A percentile compares a stretch with the other conserved stretches of the same genome.
These are phyloP conservation scores for Drymodes brunneopygia DNA, from an alignment of 2,113 vertebrate genomes.

Conservation along the genomic window DNA sequence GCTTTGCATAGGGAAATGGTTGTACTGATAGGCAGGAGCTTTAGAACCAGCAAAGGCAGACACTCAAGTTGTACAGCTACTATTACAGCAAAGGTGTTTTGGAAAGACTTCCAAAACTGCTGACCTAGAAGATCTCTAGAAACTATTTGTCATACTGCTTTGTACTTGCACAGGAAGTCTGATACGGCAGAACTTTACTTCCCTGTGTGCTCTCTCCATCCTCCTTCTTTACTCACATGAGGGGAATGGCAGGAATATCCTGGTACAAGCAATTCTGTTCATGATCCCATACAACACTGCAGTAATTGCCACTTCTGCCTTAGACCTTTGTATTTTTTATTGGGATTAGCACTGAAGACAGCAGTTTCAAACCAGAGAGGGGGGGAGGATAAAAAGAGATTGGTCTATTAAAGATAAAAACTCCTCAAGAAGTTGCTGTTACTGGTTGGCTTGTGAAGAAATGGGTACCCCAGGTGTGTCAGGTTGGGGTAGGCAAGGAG, in stretches of 20 bases:
- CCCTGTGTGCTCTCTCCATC: neutral
- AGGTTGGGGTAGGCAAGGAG: neutral
- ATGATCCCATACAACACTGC: rapidly evolving
- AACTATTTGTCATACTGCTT: neutral
- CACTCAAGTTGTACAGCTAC: neutral
- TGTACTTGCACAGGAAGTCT: neutral
- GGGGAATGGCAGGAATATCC: neutral
- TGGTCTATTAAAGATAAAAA: neutral
- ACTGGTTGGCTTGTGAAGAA: neutral
- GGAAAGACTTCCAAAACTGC: neutral
- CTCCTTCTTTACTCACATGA: neutral
- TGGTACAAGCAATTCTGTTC: neutral
- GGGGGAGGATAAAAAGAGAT: no score
- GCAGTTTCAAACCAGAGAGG: neutral
- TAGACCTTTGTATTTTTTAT: neutral
- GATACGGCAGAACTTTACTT: neutral
- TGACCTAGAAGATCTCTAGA: neutral
- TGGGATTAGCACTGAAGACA: neutral
- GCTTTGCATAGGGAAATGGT: neutral
- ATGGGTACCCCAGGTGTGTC: no score
- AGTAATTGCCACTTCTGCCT: neutral
- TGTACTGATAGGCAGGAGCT: neutral
- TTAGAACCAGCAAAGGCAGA: neutral
- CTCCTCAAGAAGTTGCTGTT: neutral
- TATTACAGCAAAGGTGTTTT: neutral